These are phyloP conservation scores for Cariama cristata DNA, from an alignment of 2,113 vertebrate genomes.

Conservation along the genomic window DNA sequence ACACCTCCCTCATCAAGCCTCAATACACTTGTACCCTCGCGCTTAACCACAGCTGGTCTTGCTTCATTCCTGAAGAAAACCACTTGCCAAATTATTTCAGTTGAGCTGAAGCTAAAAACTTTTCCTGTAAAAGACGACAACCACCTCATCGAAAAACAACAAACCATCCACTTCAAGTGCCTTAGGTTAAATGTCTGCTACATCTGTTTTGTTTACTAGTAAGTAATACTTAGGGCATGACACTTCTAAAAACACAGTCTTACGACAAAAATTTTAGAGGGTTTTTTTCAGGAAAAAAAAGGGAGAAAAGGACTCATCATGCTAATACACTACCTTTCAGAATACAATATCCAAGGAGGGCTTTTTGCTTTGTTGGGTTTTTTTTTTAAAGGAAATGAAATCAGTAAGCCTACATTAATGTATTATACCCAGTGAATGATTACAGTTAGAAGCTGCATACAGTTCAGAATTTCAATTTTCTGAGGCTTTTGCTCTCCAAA, in stretches of 20 bases:
- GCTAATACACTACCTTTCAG: background rate
- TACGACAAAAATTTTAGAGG: background rate
- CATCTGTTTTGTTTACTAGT: background rate
- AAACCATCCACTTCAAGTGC: background rate
- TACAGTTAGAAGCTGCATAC: constrained; percentile 32
- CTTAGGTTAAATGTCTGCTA: background rate
- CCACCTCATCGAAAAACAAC: background rate
- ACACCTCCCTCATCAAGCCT: background rate
- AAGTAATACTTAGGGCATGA: background rate
- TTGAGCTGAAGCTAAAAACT: background rate
- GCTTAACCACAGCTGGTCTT: background rate
- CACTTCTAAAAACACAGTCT: background rate
- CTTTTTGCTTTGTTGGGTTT: background rate
- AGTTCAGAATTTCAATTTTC: constrained; percentile 53
- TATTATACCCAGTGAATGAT: constrained; percentile 30
- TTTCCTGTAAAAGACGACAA: background rate
- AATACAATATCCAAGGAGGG: background rate
- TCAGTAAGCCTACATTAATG: constrained; percentile 8
- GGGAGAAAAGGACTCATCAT: background rate
- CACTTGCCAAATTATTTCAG: background rate
- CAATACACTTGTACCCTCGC: background rate
- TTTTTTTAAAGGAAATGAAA: constrained; percentile 26
- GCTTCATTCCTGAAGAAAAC: background rate
- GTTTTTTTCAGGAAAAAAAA: background rate
- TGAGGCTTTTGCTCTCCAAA: constrained; percentile 41